Conservation (phyloP, 2,888 invertebrate genomes). For the Dilophus febrilis region DNA sequence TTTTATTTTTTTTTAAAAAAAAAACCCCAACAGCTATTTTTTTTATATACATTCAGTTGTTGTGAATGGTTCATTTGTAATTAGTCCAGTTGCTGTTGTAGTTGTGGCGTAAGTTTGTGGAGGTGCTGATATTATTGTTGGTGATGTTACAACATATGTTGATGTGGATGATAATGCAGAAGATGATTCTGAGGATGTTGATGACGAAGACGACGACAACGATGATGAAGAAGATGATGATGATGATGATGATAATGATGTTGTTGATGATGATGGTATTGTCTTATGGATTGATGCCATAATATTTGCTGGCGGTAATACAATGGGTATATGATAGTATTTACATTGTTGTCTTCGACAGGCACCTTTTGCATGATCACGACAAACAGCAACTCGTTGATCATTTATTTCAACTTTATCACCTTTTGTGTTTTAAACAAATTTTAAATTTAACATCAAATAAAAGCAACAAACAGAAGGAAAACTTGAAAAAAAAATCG, state of each 20-base stretch:
- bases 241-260: slow-evolving; percentile 2
- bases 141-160: slow-evolving; percentile 11
- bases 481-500: not conserved
- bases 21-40: no score
- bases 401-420: slow-evolving; percentile 89
- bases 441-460: not conserved
- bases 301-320: slow-evolving; percentile 66
- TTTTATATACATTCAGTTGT: not conserved
- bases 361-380: slow-evolving; percentile 86
- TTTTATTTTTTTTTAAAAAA: no score
- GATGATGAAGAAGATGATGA: not conserved
- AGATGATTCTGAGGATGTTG: slow-evolving; percentile 9
- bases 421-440: slow-evolving; percentile 36
- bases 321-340: slow-evolving; percentile 93
- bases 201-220: slow-evolving; percentile 4
- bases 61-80: not conserved
- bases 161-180: not conserved
- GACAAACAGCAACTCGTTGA: slow-evolving; percentile 89
- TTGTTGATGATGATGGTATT: slow-evolving; percentile 13
- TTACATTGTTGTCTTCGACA: slow-evolving; percentile 89
- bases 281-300: slow-evolving; percentile 43
- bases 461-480: not conserved
- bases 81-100: not conserved
- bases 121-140: slow-evolving; percentile 1
- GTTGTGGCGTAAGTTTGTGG: not conserved